Evolutionary conservation across 2,797 vertebrate species (phyloP).

Genomic region (Pangasius larnaudii): DNA sequence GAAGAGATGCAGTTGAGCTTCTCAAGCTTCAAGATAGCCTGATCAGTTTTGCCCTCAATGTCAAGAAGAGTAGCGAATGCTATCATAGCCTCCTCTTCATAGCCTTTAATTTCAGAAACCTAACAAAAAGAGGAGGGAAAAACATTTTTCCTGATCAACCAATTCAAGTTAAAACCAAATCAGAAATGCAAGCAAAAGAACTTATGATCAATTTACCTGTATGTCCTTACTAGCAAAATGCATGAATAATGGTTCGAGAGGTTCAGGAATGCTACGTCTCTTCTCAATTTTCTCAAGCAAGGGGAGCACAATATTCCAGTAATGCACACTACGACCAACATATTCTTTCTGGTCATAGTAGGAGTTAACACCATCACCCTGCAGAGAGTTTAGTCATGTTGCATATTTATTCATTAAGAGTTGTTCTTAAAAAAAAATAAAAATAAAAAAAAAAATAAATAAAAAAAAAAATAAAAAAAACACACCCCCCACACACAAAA

Average conservation of each 20-base stretch:
- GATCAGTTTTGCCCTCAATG: conserved; percentile 91
- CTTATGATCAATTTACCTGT: conserved; percentile 77
- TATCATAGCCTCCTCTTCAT: conserved; percentile 86
- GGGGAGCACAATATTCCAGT: conserved; percentile 89
- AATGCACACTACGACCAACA: conserved; percentile 89
- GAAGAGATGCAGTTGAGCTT: conserved; percentile 87
- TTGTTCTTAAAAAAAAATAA: not conserved
- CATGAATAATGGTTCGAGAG: conserved; percentile 89
- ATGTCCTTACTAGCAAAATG: conserved; percentile 91
- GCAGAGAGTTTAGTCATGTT: not conserved
- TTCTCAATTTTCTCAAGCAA: conserved; percentile 87
- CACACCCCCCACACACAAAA: too few relatives aligned
- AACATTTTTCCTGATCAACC: not conserved
- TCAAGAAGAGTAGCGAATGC: conserved; percentile 85
- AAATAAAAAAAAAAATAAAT: too few relatives aligned
- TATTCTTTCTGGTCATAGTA: conserved; percentile 97
- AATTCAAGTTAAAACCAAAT: not conserved
- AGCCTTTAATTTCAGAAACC: conserved; percentile 79
- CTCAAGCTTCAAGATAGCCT: conserved; percentile 89
- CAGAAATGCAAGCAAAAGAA: not conserved
- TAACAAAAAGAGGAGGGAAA: conserved; percentile 57
- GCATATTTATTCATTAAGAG: not conserved
- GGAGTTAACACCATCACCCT: conserved; percentile 88
- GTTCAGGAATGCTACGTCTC: conserved; percentile 88
- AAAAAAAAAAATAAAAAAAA: too few relatives aligned